phyloP scores from a whole-genome alignment of 2,797 vertebrate genomes.

The Gymnocypris eckloni region DNA sequence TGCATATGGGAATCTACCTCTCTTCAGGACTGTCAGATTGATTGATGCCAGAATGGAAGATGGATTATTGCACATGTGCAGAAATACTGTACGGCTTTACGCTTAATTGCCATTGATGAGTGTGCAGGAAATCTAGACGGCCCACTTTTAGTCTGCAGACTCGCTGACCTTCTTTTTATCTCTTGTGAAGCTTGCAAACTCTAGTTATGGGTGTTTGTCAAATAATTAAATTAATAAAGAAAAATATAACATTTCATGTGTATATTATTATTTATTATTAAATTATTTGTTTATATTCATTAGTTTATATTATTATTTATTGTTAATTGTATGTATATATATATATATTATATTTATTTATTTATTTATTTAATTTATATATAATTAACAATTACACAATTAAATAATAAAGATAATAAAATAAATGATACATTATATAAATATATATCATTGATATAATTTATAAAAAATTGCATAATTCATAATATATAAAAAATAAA shows the following conservation, averaged over 20 bases:
- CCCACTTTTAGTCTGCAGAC: constrained; percentile 7
- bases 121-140: constrained; percentile 41
- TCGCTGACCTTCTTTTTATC: neutral
- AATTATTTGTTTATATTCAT: neutral
- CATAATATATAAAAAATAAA: no score
- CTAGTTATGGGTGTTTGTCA: neutral
- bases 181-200: neutral
- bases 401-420: neutral
- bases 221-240: neutral
- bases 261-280: neutral
- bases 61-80: constrained; percentile 46
- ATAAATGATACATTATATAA: neutral
- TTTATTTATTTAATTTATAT: no score
- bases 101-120: constrained; percentile 35
- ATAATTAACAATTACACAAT: neutral
- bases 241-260: neutral
- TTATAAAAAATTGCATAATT: neutral
- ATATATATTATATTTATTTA: neutral
- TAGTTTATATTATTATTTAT: neutral
- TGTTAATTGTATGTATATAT: neutral
- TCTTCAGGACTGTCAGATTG: constrained; percentile 54
- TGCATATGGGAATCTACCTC: constrained; percentile 52
- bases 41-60: constrained; percentile 45
- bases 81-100: constrained; percentile 33
- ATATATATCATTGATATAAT: neutral